These are phyloP conservation scores for Drosophila equinoxialis DNA, from an alignment of 1,140 invertebrate genomes.

Conservation along the genomic window DNA sequence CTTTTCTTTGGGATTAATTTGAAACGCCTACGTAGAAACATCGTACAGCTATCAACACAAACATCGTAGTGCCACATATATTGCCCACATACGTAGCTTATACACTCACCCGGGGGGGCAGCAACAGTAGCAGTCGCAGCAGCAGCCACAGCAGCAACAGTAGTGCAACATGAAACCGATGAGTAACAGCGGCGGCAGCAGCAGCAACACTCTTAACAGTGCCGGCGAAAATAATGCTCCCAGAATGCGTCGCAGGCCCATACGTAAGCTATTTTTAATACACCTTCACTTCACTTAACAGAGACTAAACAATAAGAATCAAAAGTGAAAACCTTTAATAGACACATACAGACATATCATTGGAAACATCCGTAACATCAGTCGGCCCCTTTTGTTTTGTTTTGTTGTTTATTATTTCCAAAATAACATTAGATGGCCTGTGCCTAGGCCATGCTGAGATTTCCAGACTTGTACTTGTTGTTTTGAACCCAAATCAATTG, in stretches of 20 bases:
- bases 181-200: constrained; percentile 59
- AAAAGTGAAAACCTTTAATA: neutral
- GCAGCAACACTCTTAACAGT: constrained; percentile 56
- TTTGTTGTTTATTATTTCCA: too few species aligned
- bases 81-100: constrained; percentile 5
- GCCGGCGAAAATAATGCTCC: constrained; percentile 67
- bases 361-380: too few species aligned
- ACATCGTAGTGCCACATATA: constrained; percentile 12
- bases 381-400: too few species aligned
- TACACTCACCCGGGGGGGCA: constrained; percentile 13
- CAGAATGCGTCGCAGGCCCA: constrained; percentile 72
- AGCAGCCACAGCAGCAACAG: constrained; percentile 52
- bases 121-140: constrained; percentile 14
- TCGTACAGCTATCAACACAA: constrained; percentile 1
- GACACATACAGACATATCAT: neutral
- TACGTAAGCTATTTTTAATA: constrained; percentile 76
- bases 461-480: too few species aligned
- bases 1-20: constrained; percentile 49
- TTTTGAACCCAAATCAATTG: too few species aligned
- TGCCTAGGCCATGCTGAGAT: too few species aligned
- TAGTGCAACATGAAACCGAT: constrained; percentile 59
- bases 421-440: too few species aligned
- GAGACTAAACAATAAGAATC: neutral
- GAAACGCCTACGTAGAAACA: constrained; percentile 42
- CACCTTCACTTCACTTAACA: neutral